Evolutionary conservation across 37 sponge, comb jelly and placozoan genomes (phyloP).

Genomic region (Lycopodina hypogea): DNA sequence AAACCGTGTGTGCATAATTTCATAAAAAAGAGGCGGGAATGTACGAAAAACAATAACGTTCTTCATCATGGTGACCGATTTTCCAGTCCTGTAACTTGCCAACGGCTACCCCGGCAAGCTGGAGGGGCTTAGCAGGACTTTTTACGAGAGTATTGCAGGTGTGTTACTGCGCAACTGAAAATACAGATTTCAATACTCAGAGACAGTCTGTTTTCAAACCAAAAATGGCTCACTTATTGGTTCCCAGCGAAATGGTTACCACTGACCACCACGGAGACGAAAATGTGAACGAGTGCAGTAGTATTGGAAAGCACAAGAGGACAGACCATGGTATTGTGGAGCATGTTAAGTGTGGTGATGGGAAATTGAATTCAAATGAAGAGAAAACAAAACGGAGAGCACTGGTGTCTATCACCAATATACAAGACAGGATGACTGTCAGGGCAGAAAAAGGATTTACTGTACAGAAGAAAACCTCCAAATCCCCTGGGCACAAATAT

Average conservation of each 20-base stretch:
- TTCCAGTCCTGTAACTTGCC: too few species aligned
- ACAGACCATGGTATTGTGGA: background rate
- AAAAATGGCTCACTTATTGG: conserved; percentile 22
- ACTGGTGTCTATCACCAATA: conserved; percentile 41
- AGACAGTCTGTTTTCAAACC: background rate
- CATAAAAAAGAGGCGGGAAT: background rate
- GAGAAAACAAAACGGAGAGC: conserved; percentile 30
- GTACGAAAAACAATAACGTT: background rate
- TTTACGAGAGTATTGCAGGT: background rate
- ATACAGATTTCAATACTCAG: background rate
- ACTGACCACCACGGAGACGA: background rate
- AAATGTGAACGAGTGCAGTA: background rate
- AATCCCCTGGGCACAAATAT: background rate
- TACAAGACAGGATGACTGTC: background rate
- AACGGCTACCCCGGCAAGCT: background rate
- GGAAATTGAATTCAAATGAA: background rate
- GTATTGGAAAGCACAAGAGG: conserved; percentile 23
- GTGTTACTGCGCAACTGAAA: conserved; percentile 4
- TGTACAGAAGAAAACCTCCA: background rate
- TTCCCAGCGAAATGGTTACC: background rate
- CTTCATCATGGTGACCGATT: too few species aligned
- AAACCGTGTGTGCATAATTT: background rate
- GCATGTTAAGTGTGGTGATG: background rate
- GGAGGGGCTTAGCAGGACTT: background rate
- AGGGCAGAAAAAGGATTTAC: background rate